Base-by-base conservation (phyloP, 2,797 vertebrate species). In the Tadarida brasiliensis region DNA sequence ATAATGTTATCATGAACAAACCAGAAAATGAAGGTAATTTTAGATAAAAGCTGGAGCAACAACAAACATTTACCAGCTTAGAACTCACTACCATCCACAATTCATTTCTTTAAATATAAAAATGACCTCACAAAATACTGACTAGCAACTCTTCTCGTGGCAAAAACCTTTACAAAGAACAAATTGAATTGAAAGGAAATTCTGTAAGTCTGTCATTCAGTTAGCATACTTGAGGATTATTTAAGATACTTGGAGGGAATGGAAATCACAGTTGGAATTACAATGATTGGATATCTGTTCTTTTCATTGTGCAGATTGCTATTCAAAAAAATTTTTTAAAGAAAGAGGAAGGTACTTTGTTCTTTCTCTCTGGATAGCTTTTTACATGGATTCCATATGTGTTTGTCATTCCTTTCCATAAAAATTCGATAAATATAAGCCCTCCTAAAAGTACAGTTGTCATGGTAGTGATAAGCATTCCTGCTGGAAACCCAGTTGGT, bases 401-500 rank as follows among this genome's bases (percentile, higher is more conserved):
- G 49, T 76, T 86, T 47, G 49, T 95, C 33, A 85, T 93, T 87
- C 28, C 87, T 78, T 94, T 97, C 39, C 28, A 74, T 35, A 94
- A 83, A 95, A 92, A 95, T 51, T 22, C 51, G 39, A 39, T 22
- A 94, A 95, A 96, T 26, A 85, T 74, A 61, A 90, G 26, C 7
- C 39, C 44, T 57, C 84, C 84, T 85, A 89, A 47, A 82, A 82
- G n/a, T 28, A 94, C 63, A 80, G 71, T 65, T 63, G 57, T 87
- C 68, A 91, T 28, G 71, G 92, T 7, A 44, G 19, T 87, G 84
- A 87, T 59, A 86, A 95, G 80, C 65, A 74, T 6, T 3, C 90
- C 95, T 93, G 71, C 87, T 67, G 85, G 96, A 94, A 95, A 95
- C 35, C 70, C 83, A 70, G 59, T 1, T 82, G 96, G 82, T 78